Conservation (phyloP, 2,888 invertebrate species). For the Hydriomena furcata region DNA sequence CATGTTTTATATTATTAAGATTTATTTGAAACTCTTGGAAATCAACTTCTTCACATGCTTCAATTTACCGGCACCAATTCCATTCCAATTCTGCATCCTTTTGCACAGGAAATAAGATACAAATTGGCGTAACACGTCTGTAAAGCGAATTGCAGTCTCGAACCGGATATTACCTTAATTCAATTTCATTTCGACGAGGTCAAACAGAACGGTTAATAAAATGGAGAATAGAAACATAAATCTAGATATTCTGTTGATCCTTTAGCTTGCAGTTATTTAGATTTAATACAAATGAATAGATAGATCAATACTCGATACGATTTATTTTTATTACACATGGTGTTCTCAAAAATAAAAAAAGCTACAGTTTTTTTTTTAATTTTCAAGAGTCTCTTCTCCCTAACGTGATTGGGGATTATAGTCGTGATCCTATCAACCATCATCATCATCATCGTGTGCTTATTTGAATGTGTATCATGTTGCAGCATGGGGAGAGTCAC, state of each 20-base stretch:
- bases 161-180: slow-evolving; percentile 56
- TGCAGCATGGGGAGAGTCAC: slow-evolving; percentile 89
- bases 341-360: no score
- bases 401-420: no score
- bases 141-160: slow-evolving; percentile 23
- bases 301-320: no score
- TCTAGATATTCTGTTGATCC: slow-evolving; percentile 18
- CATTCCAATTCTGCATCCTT: slow-evolving; percentile 6
- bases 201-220: slow-evolving; percentile 23
- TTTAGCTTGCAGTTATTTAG: neutral
- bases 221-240: slow-evolving; percentile 24
- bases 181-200: slow-evolving; percentile 12
- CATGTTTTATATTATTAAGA: no score
- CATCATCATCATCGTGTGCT: no score
- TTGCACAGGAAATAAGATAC: slow-evolving; percentile 12
- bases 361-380: no score
- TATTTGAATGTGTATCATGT: no score
- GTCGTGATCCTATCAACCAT: no score
- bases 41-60: slow-evolving; percentile 20
- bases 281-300: no score
- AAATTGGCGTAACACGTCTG: slow-evolving; percentile 11
- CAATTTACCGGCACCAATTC: slow-evolving; percentile 19
- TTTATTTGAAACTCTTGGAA: slow-evolving; percentile 16
- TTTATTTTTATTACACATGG: no score
- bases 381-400: no score